phyloP scores from a whole-genome alignment of 2,113 vertebrate species.

The Bambusicola thoracicus region DNA sequence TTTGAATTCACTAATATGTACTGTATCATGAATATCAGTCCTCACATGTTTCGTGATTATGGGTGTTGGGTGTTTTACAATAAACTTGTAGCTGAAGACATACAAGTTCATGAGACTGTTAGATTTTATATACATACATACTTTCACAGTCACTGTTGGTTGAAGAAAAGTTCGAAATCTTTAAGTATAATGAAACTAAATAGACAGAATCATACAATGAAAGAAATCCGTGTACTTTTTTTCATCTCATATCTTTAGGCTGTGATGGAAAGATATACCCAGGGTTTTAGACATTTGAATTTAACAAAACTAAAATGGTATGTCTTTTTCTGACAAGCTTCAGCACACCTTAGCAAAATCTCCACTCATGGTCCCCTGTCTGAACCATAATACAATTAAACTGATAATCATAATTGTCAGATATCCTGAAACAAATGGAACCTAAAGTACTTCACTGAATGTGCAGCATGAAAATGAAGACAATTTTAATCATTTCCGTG shows the following conservation, averaged over 20 bases:
- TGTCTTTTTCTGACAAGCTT: neutral
- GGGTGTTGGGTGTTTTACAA: neutral
- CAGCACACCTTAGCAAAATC: neutral
- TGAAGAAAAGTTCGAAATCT: neutral
- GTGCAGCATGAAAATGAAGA: neutral
- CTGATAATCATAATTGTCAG: conserved; percentile 4
- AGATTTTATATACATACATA: neutral
- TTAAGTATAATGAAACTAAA: neutral
- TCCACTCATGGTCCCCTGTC: neutral
- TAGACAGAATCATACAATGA: neutral
- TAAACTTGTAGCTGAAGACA: neutral
- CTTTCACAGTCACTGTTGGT: neutral
- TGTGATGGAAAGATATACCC: neutral
- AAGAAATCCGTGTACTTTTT: neutral
- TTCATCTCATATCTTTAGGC: neutral
- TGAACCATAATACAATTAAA: conserved; percentile 22
- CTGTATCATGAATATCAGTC: neutral
- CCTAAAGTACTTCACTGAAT: conserved; percentile 7
- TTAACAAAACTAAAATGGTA: neutral
- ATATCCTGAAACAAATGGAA: conserved; percentile 42
- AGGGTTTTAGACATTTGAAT: neutral
- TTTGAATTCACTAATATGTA: neutral
- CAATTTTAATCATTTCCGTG: neutral
- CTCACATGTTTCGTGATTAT: neutral
- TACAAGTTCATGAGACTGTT: neutral